A percentile compares a stretch with the other conserved stretches of the same genome.
Evolutionary conservation across 2,888 invertebrate species (phyloP).

Genomic region (Strigamia crassipes): DNA sequence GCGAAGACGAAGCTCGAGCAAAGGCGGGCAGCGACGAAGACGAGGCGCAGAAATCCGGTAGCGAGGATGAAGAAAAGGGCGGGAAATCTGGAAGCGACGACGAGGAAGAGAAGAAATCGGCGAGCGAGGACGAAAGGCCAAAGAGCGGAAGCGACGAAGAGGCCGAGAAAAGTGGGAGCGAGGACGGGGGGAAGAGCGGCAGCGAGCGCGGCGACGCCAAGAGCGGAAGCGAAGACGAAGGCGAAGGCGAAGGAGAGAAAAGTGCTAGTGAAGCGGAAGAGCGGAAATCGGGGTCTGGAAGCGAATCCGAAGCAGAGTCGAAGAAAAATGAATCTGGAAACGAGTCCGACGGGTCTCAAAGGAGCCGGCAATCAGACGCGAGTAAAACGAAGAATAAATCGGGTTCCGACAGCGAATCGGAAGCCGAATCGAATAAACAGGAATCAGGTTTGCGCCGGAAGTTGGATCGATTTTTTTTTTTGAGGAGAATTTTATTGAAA

Average conservation of each 20-base stretch:
- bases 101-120: background rate
- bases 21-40: background rate
- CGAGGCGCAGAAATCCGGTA: background rate
- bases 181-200: conserved; percentile 6
- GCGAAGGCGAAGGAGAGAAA: conserved; percentile 50
- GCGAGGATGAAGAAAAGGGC: background rate
- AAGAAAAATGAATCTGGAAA: conserved; percentile 23
- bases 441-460: conserved; percentile 59
- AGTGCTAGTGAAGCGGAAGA: conserved; percentile 11
- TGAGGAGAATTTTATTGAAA: conserved; percentile 56
- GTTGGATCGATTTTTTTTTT: conserved; percentile 61
- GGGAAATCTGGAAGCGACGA: background rate
- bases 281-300: conserved; percentile 45
- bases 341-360: conserved; percentile 5
- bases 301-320: conserved; percentile 38
- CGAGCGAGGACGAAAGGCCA: background rate
- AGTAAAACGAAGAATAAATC: conserved; percentile 27
- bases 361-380: background rate
- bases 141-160: conserved; percentile 4
- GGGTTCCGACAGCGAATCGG: conserved; percentile 17
- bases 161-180: conserved; percentile 17
- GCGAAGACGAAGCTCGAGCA: background rate
- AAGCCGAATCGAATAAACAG: conserved; percentile 51
- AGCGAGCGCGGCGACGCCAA: conserved; percentile 49
- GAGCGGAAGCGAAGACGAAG: conserved; percentile 53